These are phyloP conservation scores for Phaetusa simplex DNA, from an alignment of 2,113 vertebrate species.

Conservation along the genomic window DNA sequence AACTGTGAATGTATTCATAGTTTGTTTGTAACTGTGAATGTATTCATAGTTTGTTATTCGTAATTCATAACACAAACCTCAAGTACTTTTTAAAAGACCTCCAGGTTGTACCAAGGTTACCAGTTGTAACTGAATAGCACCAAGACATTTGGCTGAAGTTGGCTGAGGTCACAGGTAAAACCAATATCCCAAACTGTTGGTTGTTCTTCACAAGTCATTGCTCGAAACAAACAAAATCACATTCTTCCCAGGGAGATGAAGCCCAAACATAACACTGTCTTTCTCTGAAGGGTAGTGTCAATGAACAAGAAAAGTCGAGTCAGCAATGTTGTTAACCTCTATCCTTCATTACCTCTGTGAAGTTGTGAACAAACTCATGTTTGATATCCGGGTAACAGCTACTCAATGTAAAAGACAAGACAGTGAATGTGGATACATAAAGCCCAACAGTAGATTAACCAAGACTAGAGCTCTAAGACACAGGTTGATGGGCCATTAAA, in stretches of 20 bases:
- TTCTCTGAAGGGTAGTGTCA: not conserved
- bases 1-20: not conserved
- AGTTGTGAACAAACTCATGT: not conserved
- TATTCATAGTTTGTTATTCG: not conserved
- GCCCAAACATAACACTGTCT: not conserved
- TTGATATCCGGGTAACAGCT: not conserved
- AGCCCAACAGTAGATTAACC: not conserved
- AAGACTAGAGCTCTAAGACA: not conserved
- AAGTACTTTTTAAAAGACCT: not conserved
- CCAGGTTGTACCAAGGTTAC: not conserved
- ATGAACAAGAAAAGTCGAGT: not conserved
- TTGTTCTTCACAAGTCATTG: not conserved
- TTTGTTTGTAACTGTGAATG: no score
- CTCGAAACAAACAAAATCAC: not conserved
- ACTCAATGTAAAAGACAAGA: not conserved
- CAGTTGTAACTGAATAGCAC: not conserved
- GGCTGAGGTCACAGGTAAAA: not conserved
- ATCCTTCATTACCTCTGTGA: not conserved
- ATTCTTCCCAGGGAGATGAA: not conserved
- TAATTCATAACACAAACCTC: not conserved
- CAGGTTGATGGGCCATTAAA: not conserved
- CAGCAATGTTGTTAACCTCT: not conserved
- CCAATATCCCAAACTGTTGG: not conserved
- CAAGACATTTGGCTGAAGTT: not conserved
- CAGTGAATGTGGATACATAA: not conserved